A percentile compares a stretch with the other conserved stretches of the same genome.
Evolutionary conservation across 2,797 vertebrate species (phyloP).

Genomic region (Falco rusticolus): DNA sequence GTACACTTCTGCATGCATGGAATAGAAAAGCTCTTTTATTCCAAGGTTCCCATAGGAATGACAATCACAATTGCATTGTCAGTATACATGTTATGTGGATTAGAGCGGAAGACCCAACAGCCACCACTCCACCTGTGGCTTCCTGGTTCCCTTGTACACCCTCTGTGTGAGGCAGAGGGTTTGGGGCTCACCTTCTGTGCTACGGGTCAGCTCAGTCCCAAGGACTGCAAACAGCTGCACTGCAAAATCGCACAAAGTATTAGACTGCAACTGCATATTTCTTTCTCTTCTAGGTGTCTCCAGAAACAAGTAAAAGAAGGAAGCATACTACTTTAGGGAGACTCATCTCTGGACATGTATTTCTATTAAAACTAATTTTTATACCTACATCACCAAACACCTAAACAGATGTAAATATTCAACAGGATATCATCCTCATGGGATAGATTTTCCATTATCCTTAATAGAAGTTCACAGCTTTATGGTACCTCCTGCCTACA

Average conservation of each 20-base stretch:
- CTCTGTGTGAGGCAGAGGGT: background rate
- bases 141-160: background rate
- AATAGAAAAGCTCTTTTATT: background rate
- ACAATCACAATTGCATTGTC: background rate
- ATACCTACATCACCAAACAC: background rate
- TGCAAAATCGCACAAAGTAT: background rate
- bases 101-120: background rate
- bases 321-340: background rate
- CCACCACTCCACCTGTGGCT: accelerated
- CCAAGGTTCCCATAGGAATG: background rate
- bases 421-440: background rate
- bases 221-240: background rate
- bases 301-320: background rate
- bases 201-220: background rate
- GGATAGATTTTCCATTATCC: background rate
- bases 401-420: background rate
- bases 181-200: background rate
- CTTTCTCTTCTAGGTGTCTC: background rate
- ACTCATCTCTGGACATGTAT: background rate
- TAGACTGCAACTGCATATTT: background rate
- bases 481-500: background rate
- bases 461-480: background rate
- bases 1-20: background rate
- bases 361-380: background rate
- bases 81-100: background rate